These are phyloP conservation scores for Ptiloglossa arizonensis DNA, from an alignment of 1,140 invertebrate genomes.

Conservation along the genomic window DNA sequence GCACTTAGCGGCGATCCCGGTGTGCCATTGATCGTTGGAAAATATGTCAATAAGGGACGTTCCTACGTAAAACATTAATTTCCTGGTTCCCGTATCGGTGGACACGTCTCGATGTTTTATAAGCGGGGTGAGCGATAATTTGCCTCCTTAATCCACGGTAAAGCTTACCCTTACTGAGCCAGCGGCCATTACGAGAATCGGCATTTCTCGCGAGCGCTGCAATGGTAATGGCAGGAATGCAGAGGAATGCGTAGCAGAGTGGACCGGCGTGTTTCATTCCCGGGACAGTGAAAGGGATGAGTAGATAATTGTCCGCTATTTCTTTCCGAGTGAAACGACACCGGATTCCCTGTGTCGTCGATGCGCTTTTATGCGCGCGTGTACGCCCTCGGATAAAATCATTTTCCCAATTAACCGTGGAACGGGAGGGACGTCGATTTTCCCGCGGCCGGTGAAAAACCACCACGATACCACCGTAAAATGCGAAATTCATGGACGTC, in stretches of 20 bases:
- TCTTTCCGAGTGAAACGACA: conserved; percentile 11
- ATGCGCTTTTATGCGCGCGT: conserved; percentile 2
- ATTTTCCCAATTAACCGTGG: conserved; percentile 26
- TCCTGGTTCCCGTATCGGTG: not conserved
- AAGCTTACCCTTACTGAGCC: conserved; percentile 22
- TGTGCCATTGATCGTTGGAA: no score
- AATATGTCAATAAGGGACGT: no score
- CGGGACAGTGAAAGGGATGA: conserved; percentile 34
- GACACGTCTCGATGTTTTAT: not conserved
- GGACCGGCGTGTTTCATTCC: conserved; percentile 40
- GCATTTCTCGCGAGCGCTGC: conserved; percentile 34
- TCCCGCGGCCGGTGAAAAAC: not conserved
- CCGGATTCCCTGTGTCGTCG: conserved; percentile 15
- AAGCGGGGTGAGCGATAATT: conserved; percentile 29
- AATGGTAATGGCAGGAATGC: conserved; percentile 45
- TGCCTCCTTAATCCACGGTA: conserved; percentile 35
- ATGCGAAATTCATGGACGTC: not conserved
- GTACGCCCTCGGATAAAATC: conserved; percentile 20
- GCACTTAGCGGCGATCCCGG: no score
- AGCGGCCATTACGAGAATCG: conserved; percentile 34
- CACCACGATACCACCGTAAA: not conserved
- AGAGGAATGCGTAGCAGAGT: conserved; percentile 41
- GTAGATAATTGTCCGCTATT: conserved; percentile 42
- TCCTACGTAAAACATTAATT: not conserved
- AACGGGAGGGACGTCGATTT: not conserved